Evolutionary conservation across 92 coral and sea anemone genomes (phyloP).

Genomic region (Isaurus tuberculatus): DNA sequence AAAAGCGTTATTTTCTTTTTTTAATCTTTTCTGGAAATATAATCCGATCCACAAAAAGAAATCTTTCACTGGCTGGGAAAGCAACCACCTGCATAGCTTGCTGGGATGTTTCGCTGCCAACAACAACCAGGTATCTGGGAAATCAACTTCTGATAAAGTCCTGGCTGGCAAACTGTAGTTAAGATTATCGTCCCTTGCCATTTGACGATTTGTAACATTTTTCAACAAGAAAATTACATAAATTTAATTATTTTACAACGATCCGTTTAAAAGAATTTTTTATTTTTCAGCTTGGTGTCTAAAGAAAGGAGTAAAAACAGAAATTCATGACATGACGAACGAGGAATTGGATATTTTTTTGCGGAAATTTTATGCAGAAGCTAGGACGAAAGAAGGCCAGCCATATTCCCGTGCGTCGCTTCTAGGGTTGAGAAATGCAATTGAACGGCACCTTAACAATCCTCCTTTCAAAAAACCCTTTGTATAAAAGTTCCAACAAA

Average conservation of each 20-base stretch:
- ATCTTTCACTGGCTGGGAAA: slow-evolving; percentile 4
- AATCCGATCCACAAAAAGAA: slow-evolving; percentile 3
- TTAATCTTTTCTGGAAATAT: not conserved
- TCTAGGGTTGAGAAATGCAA: slow-evolving; percentile 8
- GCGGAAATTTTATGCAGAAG: not conserved
- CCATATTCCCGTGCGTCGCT: not conserved
- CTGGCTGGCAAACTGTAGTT: slow-evolving; percentile 12
- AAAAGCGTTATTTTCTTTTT: not conserved
- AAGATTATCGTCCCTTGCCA: not conserved
- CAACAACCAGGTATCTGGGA: slow-evolving; percentile 8
- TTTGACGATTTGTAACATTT: too few relatives aligned
- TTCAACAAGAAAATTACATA: too few relatives aligned
- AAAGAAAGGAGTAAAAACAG: too few relatives aligned
- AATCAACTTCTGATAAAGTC: not conserved
- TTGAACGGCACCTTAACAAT: slow-evolving; percentile 42
- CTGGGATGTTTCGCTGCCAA: not conserved
- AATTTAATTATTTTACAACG: too few relatives aligned
- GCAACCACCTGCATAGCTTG: slow-evolving; percentile 1
- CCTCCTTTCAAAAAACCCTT: slow-evolving; percentile 34
- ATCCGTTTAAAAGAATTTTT: too few relatives aligned
- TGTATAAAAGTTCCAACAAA: not conserved
- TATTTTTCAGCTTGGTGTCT: slow-evolving; percentile 5
- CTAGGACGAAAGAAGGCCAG: not conserved
- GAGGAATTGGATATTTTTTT: not conserved
- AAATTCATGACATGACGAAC: not conserved